Evolutionary conservation across 23 tunicate species (phyloP).

Genomic region (Trididemnum nubilum): DNA sequence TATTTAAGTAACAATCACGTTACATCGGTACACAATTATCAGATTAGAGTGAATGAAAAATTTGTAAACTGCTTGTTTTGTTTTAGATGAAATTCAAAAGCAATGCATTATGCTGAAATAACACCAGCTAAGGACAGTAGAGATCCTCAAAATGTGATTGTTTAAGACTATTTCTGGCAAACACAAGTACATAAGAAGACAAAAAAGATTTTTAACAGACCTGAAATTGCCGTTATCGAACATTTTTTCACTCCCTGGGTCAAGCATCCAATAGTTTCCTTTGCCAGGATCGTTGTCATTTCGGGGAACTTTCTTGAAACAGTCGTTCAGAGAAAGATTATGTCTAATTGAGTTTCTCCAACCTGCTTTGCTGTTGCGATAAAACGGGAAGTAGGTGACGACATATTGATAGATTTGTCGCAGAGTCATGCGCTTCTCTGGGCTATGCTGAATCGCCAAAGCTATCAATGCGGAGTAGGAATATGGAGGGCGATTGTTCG

Average conservation of each 20-base stretch:
- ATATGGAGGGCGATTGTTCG: slow-evolving; percentile 81
- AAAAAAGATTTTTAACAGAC: no score
- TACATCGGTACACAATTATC: no score
- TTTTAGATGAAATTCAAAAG: no score
- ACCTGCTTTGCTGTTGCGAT: slow-evolving; percentile 88
- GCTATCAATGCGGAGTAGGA: slow-evolving; percentile 95
- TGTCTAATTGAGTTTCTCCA: slow-evolving; percentile 97
- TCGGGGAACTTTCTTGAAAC: slow-evolving; percentile 92
- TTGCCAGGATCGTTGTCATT: slow-evolving; percentile 95
- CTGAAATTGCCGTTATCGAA: slow-evolving; percentile 96
- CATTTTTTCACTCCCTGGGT: slow-evolving; percentile 94
- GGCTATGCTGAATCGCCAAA: slow-evolving; percentile 80
- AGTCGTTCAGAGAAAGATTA: slow-evolving; percentile 86
- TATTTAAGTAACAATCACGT: no score
- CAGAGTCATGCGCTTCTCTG: slow-evolving; percentile 85
- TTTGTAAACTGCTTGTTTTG: no score
- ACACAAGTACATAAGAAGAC: no score
- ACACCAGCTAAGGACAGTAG: no score
- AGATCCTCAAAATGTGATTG: no score
- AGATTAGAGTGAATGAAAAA: no score
- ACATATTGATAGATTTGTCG: slow-evolving; percentile 95
- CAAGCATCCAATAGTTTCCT: slow-evolving; percentile 94
- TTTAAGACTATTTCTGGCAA: no score
- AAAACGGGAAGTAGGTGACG: slow-evolving; percentile 81
- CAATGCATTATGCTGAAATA: no score